Evolutionary conservation across 2,888 invertebrate genomes (phyloP).

Genomic region (Drosophila eohydei): DNA sequence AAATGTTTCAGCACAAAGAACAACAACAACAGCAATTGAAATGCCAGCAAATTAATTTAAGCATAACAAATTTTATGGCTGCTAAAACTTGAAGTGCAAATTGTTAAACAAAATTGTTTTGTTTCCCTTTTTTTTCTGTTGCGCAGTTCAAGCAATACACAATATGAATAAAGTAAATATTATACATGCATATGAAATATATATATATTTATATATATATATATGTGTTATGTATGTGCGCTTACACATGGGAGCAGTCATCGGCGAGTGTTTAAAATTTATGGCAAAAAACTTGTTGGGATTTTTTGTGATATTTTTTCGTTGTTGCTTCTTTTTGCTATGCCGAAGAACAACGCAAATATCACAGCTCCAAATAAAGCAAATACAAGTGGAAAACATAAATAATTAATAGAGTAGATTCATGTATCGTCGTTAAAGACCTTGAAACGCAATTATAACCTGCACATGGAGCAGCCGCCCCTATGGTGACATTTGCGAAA

Average conservation of each 20-base stretch:
- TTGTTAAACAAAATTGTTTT: slow-evolving; percentile 43
- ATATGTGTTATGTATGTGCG: slow-evolving; percentile 11
- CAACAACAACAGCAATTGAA: slow-evolving; percentile 18
- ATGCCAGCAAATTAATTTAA: slow-evolving; percentile 44
- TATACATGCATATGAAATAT: slow-evolving; percentile 29
- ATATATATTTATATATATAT: neutral
- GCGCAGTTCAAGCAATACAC: slow-evolving; percentile 44
- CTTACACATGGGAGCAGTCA: slow-evolving; percentile 49
- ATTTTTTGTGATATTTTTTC: slow-evolving; percentile 3
- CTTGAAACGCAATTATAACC: slow-evolving; percentile 22
- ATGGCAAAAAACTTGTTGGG: slow-evolving; percentile 52
- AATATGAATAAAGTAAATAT: slow-evolving; percentile 35
- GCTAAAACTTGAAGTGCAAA: slow-evolving; percentile 52
- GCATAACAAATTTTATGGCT: slow-evolving; percentile 56
- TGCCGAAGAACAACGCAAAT: slow-evolving; percentile 16
- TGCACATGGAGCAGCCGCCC: neutral
- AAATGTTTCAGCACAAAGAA: slow-evolving; percentile 26
- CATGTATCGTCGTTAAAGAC: slow-evolving; percentile 1
- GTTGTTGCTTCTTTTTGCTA: neutral
- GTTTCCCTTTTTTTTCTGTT: slow-evolving; percentile 21
- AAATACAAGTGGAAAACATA: slow-evolving; percentile 16
- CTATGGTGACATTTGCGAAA: neutral
- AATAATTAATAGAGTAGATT: slow-evolving; percentile 28
- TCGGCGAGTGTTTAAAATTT: slow-evolving; percentile 57
- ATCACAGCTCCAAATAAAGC: slow-evolving; percentile 11